Evolutionary conservation across 2,888 invertebrate genomes (phyloP), one percentile per base, ranked within the genome.

Genomic region (Steinernema carpocapsae): DNA sequence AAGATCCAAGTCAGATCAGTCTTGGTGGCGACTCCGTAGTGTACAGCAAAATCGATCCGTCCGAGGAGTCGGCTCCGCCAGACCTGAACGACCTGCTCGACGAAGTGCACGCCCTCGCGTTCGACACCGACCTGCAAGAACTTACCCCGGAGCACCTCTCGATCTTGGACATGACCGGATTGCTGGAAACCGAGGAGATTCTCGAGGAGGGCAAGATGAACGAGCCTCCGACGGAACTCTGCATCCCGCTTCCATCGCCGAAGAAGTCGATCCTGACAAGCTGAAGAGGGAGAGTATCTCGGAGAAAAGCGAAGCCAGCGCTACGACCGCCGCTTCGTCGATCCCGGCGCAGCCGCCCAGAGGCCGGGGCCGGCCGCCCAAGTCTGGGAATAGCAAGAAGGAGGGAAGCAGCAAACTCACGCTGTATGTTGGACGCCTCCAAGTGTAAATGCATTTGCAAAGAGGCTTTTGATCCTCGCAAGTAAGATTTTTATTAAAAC

Each of bases 1-100:
- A 79, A 2, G 79, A 82, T 70, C 82, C 82, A 43, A 80, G 79
- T 1, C 78, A 80, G 45, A 82, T 82, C 72, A 78, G 78, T 42
- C 75, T 82, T 1, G 79, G 80, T 12, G 80, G 79, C 12, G 80
- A 80, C 52, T 72, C 78, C 0, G 77, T 75, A 24, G 78, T 78
- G 37, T 80, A 32, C 32, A 64, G 4, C 32, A 64, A 26, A 6
- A 26, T 17, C 43, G 24, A 43, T 4, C 43, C 43, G 1, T 2
- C 71, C 2, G 71, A 64, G 19, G 64, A 64, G 32, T 29, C 64
- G 2, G 19, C 32, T 1, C 64, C 64, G 7, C 12, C 29, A 1
- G 32, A 64, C 14, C 14, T 64, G 3, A 64, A 64, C 26, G 64
- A 32, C 7, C 14, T 64, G 12, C 32, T 64, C 2, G 64, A 64